A percentile compares a stretch with the other conserved stretches of the same genome.
Conservation (phyloP, 1,140 invertebrate species). For the Hylaeus anthracinus region DNA sequence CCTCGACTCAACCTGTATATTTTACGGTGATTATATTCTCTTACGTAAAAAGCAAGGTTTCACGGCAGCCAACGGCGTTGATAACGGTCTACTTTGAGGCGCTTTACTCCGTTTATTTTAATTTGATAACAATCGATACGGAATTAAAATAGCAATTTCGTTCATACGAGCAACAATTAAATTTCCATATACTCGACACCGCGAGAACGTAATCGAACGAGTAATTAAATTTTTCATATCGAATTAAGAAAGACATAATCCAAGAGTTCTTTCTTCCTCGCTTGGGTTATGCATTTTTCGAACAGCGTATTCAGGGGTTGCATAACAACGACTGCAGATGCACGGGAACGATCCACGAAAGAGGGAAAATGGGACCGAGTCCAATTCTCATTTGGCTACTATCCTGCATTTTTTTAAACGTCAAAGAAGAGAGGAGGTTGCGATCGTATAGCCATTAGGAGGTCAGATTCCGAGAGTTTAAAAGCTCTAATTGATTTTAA, state of each 20-base stretch:
- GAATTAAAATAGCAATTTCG: background rate
- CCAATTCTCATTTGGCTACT: slow-evolving; percentile 3
- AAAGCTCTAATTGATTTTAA: background rate
- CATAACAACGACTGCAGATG: background rate
- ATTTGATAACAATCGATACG: background rate
- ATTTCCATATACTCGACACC: background rate
- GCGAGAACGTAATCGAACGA: too few species aligned
- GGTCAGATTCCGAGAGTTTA: background rate
- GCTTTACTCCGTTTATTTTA: background rate
- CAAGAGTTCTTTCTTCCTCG: background rate
- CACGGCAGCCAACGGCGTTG: background rate
- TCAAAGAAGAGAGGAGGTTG: background rate
- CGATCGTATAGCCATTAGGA: background rate
- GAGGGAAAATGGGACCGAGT: background rate
- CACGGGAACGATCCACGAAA: background rate
- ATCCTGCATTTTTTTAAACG: background rate
- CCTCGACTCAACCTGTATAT: background rate
- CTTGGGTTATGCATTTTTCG: background rate
- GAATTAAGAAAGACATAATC: too few species aligned
- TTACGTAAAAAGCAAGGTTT: background rate
- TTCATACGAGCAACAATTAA: background rate
- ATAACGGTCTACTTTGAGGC: background rate
- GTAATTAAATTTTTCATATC: background rate
- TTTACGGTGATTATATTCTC: background rate
- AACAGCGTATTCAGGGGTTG: background rate